phyloP scores from a whole-genome alignment of 2,797 vertebrate genomes.

The Lacerta bilineata region DNA sequence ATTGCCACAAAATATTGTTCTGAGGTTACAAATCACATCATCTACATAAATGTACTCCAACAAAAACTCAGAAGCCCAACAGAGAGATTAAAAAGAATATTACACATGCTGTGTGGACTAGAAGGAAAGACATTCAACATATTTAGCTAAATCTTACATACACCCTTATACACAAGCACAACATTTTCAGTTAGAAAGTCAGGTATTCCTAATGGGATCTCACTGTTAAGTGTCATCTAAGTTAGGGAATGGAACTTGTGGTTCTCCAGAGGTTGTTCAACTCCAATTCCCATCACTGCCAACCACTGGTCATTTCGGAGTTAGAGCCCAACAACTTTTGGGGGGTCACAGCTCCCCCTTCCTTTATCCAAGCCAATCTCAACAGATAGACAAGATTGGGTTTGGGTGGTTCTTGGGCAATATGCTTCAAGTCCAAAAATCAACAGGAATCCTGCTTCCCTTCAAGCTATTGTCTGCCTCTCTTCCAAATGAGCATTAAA shows the following conservation, averaged over 20 bases:
- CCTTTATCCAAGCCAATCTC: constrained; percentile 17
- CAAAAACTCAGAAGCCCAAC: constrained; percentile 65
- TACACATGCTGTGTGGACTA: constrained; percentile 65
- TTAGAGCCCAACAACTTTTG: too few relatives aligned
- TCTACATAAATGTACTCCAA: constrained; percentile 71
- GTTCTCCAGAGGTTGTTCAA: too few relatives aligned
- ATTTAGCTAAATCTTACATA: constrained; percentile 68
- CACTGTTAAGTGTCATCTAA: constrained; percentile 28
- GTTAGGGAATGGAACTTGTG: too few relatives aligned
- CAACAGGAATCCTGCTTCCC: not conserved
- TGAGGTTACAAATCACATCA: constrained; percentile 67
- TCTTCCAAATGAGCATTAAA: not conserved
- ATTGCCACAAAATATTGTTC: constrained; percentile 63
- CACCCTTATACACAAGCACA: constrained; percentile 60
- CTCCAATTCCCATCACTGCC: too few relatives aligned
- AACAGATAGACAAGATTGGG: constrained; percentile 41
- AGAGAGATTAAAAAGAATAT: constrained; percentile 70
- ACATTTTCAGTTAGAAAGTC: constrained; percentile 37
- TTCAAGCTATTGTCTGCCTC: constrained; percentile 32
- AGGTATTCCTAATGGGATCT: constrained; percentile 42
- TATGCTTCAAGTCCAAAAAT: not conserved
- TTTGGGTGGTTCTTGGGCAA: not conserved
- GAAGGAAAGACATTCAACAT: constrained; percentile 67
- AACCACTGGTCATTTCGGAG: too few relatives aligned
- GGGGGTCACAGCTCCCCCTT: too few relatives aligned